Conservation (phyloP, 2,113 vertebrate species). For the Sphaerodactylus townsendi region DNA sequence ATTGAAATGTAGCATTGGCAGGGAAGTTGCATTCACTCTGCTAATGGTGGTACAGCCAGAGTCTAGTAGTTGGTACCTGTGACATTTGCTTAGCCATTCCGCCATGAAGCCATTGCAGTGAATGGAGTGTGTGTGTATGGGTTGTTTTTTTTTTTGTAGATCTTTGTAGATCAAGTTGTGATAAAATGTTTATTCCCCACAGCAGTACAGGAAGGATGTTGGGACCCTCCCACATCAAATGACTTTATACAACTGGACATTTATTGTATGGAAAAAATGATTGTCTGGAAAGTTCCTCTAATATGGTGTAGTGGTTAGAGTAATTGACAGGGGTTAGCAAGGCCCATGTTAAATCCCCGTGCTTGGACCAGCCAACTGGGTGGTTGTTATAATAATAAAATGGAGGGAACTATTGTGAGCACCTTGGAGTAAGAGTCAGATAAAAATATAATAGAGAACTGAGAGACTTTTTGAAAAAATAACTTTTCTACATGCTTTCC, state of each 20-base stretch:
- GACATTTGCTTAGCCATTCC: neutral
- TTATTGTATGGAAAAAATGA: neutral
- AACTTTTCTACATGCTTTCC: neutral
- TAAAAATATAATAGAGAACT: too few relatives aligned
- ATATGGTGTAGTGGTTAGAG: too few relatives aligned
- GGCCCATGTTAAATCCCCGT: too few relatives aligned
- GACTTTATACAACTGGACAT: neutral
- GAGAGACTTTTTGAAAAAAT: neutral
- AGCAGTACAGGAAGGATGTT: neutral
- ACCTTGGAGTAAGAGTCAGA: too few relatives aligned
- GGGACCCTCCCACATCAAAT: neutral
- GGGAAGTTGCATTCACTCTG: neutral
- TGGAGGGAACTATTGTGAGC: too few relatives aligned
- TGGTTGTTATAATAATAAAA: too few relatives aligned
- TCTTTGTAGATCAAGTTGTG: neutral
- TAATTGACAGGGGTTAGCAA: too few relatives aligned
- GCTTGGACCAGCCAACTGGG: too few relatives aligned
- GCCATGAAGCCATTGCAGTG: neutral
- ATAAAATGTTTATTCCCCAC: neutral
- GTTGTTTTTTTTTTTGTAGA: too few relatives aligned
- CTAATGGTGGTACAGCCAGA: neutral
- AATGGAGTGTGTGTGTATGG: neutral
- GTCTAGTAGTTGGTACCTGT: neutral
- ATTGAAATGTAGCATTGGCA: neutral
- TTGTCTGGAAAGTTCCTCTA: neutral